Evolutionary conservation across 2,113 vertebrate species (phyloP).

Genomic region (Dendrocopos noguchii): DNA sequence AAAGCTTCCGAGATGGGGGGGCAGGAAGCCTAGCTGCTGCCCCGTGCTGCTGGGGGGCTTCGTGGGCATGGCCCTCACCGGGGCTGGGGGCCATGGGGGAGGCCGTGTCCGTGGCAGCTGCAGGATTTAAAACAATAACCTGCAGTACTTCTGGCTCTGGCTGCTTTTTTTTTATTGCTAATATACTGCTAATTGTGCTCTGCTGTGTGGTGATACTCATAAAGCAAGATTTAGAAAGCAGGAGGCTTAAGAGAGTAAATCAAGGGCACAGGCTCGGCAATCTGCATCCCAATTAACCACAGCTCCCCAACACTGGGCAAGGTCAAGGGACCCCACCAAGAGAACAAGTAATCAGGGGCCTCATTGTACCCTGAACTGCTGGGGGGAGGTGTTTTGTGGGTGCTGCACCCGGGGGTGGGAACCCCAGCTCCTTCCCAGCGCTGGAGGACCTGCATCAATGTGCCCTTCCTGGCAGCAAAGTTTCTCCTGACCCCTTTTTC

Average conservation of each 20-base stretch:
- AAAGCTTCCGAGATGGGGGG: background rate
- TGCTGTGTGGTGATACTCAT: constrained; percentile 28
- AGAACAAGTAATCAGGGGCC: fast-evolving
- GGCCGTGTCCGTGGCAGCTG: fast-evolving
- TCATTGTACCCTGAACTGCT: fast-evolving
- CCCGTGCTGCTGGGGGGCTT: fast-evolving
- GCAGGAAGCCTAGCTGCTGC: background rate
- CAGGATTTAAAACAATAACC: constrained; percentile 5
- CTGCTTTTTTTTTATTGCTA: constrained; percentile 58
- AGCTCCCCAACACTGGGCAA: background rate
- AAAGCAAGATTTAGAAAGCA: constrained; percentile 59
- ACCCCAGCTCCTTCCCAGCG: fast-evolving
- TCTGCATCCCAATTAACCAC: background rate
- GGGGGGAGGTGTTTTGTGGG: background rate
- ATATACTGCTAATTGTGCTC: constrained; percentile 61
- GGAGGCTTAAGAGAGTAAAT: constrained; percentile 57
- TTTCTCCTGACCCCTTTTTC: background rate
- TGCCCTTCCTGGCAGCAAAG: background rate
- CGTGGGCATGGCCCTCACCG: fast-evolving
- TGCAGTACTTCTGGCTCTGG: background rate
- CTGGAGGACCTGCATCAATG: background rate
- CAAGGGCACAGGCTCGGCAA: constrained; percentile 4
- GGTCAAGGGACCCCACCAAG: fast-evolving
- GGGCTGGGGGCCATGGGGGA: background rate
- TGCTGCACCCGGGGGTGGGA: background rate